Base-by-base conservation (phyloP, 2,888 invertebrate species). In the Drosophila quinaria region DNA sequence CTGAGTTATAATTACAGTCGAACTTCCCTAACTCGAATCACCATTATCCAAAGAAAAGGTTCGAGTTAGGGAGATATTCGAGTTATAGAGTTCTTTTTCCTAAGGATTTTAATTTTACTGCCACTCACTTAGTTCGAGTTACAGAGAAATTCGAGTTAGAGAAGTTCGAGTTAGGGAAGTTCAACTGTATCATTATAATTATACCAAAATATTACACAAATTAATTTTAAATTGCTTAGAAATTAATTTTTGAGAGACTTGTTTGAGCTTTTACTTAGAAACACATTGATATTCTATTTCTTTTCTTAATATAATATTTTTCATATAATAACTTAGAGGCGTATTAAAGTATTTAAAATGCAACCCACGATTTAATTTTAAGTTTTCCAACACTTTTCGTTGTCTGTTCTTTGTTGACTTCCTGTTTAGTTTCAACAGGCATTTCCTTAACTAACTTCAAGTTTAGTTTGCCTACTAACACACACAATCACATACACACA, bases 401-500 rank as follows among this genome's bases (percentile, higher is more conserved):
- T 56, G 39, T 8, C n/a, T 46, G 15, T 31, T 55, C 44, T 25
- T 35, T 50, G 22, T 35, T 37, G 35, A 25, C 31, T 59, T 47
- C 49, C 39, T 42, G 22, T 50, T 59, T 3, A 37, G 59, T 65
- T 65, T 65, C 33, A 25, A 29, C 50, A 25, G 39, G 15, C 41
- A 49, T 51, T 62, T 65, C 17, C 29, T 51, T 35, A 3, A 47
- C 39, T 42, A 61, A 33, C 15, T 59, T 55, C n/a, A 35, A 5
- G 3, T 31, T 61, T 55, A 56, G 35, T 71, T 74, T 52, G 31
- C 29, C n/a, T 35, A 62, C 61, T 73, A 68, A 72, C 39, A 60
- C 19, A 41, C 51, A 42, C 11, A 42, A n/a, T n/a, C 44, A 19
- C 44, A 22, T 44, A 58, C 47, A 69, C 19, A 10, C 31, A 13